phyloP scores from a whole-genome alignment of 2,797 vertebrate genomes.

The Petrocephalus schoutedeni region DNA sequence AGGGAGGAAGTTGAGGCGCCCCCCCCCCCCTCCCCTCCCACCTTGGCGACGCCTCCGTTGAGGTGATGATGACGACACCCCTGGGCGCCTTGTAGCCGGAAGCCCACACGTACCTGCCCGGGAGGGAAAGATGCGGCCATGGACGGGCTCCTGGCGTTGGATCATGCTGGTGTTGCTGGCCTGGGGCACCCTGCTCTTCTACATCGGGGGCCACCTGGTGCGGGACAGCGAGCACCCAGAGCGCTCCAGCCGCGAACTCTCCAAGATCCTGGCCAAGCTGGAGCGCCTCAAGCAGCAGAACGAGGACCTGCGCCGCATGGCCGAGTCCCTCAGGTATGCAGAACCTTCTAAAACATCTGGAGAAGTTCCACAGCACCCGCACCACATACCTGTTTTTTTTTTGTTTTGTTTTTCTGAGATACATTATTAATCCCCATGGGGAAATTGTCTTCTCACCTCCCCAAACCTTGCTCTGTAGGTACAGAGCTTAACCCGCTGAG shows the following conservation, averaged over 20 bases:
- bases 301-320: slow-evolving; percentile 74
- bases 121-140: slow-evolving; percentile 88
- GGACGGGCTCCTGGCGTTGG: slow-evolving; percentile 95
- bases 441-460: no score
- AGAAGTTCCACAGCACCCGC: background rate
- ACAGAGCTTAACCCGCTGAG: no score
- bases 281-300: slow-evolving; percentile 77
- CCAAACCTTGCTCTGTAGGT: no score
- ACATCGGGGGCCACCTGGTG: slow-evolving; percentile 94
- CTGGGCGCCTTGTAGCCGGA: slow-evolving; percentile 29
- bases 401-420: no score
- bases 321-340: slow-evolving; percentile 46
- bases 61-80: slow-evolving; percentile 43
- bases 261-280: slow-evolving; percentile 75
- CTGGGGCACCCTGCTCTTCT: slow-evolving; percentile 95
- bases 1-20: background rate
- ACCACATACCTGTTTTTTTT: background rate
- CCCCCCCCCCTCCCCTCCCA: slow-evolving; percentile 42
- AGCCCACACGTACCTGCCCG: background rate
- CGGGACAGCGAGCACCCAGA: slow-evolving; percentile 78
- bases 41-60: slow-evolving; percentile 55
- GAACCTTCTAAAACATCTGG: background rate
- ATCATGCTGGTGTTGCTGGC: slow-evolving; percentile 97
- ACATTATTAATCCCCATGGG: no score
- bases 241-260: slow-evolving; percentile 72